Evolutionary conservation across 2,888 invertebrate genomes (phyloP), one percentile per base, ranked within the genome.

Genomic region (Machimus atricapillus): DNA sequence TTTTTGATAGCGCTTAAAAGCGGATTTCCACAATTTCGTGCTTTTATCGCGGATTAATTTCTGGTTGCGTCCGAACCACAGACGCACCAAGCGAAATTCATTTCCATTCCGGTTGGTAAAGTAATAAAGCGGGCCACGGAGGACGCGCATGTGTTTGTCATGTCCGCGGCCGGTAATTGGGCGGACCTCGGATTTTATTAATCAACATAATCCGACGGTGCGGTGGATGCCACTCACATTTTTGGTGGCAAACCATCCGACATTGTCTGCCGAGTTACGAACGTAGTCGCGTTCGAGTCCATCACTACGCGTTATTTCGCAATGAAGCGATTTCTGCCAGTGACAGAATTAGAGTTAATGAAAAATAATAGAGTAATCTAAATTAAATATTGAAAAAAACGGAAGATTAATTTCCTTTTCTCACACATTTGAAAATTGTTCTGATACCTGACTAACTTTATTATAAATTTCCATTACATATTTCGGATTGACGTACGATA

Each of bases 1-100:
- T 85, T 85, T 74, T 43, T 74, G 56, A 66, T 82, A 82, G 8
- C 82, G 66, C 52, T 82, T 82, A 82, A 82, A 82, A 82, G 58
- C 37, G 82, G 37, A 82, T 82, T 82, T 82, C 52, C 81, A 82
- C 40, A 82, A 82, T 56, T 82, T 82, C 58, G 58, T 82, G 66
- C 31, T 79, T 79, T 79, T 23, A 79, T 46, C 37, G 37, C 56
- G 82, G 66, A 82, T 82, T 82, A 82, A 82, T 82, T 82, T 82
- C 37, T 76, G 79, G 52, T 52, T 52, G 31, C 23, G 52, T 12
- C 31, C 27, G 16, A 52, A 52, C 79, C 79, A 16, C 79, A 27
- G 52, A 23, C 52, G 66, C 66, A 52, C 5, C 52, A 52, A 66
- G 27, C 66, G 31, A 52, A 79, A 31, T 79, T 79, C 23, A 52